A percentile compares a stretch with the other conserved stretches of the same genome.
Evolutionary conservation across 2,113 vertebrate species (phyloP).

Genomic region (Bufo bufo): DNA sequence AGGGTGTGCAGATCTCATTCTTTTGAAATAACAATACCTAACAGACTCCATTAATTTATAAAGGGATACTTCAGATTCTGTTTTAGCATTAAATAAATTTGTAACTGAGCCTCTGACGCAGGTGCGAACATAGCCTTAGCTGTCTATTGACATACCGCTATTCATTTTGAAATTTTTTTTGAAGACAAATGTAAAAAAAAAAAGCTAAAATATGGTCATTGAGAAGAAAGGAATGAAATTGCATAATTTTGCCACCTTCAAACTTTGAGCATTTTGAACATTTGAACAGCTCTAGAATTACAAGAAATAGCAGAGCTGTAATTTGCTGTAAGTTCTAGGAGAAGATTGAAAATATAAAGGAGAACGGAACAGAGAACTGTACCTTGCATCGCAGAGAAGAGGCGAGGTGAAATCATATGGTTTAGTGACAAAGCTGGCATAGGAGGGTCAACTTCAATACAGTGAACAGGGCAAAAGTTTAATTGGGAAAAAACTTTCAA

Average conservation of each 20-base stretch:
- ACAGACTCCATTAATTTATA: no score
- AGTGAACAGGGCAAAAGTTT: slow-evolving; percentile 35
- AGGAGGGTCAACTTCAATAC: slow-evolving; percentile 34
- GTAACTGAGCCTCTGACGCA: no score
- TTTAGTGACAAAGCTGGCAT: slow-evolving; percentile 26
- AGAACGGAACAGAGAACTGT: background rate
- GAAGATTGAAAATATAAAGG: slow-evolving; percentile 27
- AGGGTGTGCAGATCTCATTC: no score
- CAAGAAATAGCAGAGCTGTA: background rate
- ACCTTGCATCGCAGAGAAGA: background rate
- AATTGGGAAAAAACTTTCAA: slow-evolving; percentile 38
- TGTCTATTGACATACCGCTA: background rate
- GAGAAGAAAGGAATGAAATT: background rate
- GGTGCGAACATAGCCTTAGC: no score
- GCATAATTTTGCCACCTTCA: background rate
- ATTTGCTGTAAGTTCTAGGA: slow-evolving; percentile 28
- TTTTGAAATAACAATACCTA: no score
- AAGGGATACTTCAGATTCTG: no score
- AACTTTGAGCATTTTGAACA: background rate
- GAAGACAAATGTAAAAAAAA: background rate
- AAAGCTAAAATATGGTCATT: background rate
- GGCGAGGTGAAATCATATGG: slow-evolving; percentile 27
- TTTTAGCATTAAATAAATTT: no score
- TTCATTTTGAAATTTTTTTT: background rate
- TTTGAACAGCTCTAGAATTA: no score